A percentile compares a stretch with the other conserved stretches of the same genome.
Conservation (phyloP, 2,888 invertebrate genomes). For the Eupeodes luniger region DNA sequence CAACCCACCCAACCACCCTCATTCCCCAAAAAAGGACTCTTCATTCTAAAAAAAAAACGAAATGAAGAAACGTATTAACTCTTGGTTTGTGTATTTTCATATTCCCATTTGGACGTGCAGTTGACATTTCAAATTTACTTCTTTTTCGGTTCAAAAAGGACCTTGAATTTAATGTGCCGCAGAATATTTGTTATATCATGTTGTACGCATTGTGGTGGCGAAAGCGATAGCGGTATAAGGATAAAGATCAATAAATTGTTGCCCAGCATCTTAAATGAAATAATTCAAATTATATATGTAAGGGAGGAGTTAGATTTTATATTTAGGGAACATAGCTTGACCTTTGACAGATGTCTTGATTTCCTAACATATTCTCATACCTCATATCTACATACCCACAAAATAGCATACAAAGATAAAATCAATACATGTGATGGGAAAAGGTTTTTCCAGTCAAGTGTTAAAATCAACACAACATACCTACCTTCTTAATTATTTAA, state of each 20-base stretch:
- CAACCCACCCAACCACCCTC: no score
- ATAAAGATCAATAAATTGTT: slow-evolving; percentile 37
- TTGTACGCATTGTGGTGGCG: slow-evolving; percentile 4
- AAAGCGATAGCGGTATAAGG: background rate
- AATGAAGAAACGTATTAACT: slow-evolving; percentile 19
- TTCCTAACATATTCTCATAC: background rate
- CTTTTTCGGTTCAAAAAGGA: slow-evolving; percentile 26
- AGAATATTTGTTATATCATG: slow-evolving; percentile 6
- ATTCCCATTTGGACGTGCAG: slow-evolving; percentile 46
- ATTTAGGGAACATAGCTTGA: slow-evolving; percentile 17
- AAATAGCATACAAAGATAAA: background rate
- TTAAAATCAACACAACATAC: no score
- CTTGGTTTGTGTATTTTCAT: slow-evolving; percentile 41
- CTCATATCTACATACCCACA: background rate
- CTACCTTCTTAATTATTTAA: no score
- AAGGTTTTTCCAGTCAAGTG: background rate
- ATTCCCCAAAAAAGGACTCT: background rate
- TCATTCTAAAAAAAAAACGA: background rate
- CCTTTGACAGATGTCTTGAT: slow-evolving; percentile 36
- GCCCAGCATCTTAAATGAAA: slow-evolving; percentile 29
- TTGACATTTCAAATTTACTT: slow-evolving; percentile 49
- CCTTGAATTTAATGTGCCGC: slow-evolving; percentile 32
- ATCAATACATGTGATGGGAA: background rate
- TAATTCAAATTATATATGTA: background rate
- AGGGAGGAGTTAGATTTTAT: background rate